Conservation (phyloP, 2,888 invertebrate species). For the Drosophila putrida region DNA sequence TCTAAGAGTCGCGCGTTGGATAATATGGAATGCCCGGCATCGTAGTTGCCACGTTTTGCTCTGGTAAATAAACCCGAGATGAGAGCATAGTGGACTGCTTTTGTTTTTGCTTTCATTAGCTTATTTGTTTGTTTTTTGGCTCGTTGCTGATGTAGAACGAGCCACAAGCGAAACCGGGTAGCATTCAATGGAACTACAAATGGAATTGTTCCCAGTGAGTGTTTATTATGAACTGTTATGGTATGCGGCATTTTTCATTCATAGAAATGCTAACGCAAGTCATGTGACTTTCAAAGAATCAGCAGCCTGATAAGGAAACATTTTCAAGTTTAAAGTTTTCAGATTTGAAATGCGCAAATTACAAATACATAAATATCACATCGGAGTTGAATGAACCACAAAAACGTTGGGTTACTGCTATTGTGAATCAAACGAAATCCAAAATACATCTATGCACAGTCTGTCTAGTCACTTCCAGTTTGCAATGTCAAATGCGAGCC, state of each 20-base stretch:
- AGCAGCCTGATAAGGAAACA: conserved; percentile 63
- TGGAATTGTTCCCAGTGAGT: conserved; percentile 43
- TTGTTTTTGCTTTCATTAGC: conserved; percentile 29
- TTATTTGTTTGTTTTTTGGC: conserved; percentile 12
- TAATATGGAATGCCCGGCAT: conserved; percentile 51
- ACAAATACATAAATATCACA: conserved; percentile 28
- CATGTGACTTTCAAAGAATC: conserved; percentile 43
- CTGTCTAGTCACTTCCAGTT: conserved; percentile 54
- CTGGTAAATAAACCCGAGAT: conserved; percentile 71
- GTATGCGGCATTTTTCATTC: conserved; percentile 71
- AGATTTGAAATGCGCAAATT: background rate
- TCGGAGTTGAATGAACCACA: conserved; percentile 68
- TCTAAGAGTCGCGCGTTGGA: conserved; percentile 39
- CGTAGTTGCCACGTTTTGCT: conserved; percentile 73
- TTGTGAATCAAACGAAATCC: conserved; percentile 51
- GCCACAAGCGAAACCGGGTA: conserved; percentile 55
- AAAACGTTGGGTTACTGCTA: conserved; percentile 28
- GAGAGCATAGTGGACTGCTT: conserved; percentile 12
- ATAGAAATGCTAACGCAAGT: conserved; percentile 56
- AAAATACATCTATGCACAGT: conserved; percentile 33
- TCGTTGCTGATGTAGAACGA: conserved; percentile 43
- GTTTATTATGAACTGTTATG: conserved; percentile 38
- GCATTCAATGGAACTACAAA: conserved; percentile 65
- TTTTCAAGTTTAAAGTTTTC: conserved; percentile 29
- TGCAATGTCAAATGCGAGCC: conserved; percentile 75